phyloP scores from a whole-genome alignment of 2,888 invertebrate genomes.

The Stictocephala bisonia region DNA sequence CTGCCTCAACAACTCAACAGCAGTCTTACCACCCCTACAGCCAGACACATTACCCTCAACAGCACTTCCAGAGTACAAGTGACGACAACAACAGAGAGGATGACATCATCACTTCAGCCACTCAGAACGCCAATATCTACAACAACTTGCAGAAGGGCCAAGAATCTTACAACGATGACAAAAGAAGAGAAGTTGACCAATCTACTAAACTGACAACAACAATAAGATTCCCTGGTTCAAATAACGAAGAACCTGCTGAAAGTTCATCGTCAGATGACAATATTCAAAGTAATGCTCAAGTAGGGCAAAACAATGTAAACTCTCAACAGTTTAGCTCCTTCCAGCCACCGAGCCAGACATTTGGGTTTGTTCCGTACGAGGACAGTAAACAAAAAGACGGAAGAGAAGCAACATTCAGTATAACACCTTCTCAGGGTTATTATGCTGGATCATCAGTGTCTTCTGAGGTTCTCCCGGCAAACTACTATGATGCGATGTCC shows the following conservation, averaged over 20 bases:
- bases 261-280: neutral
- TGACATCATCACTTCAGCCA: conserved; percentile 44
- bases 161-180: conserved; percentile 12
- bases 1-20: conserved; percentile 42
- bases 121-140: conserved; percentile 36
- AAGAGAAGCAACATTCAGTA: conserved; percentile 31
- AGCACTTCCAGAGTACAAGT: conserved; percentile 30
- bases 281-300: neutral
- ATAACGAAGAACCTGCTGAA: neutral
- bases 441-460: conserved; percentile 39
- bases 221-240: conserved; percentile 31
- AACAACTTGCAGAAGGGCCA: conserved; percentile 25
- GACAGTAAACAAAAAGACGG: conserved; percentile 26
- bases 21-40: conserved; percentile 30
- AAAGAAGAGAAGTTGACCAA: conserved; percentile 29
- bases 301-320: neutral
- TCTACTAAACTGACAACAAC: conserved; percentile 34
- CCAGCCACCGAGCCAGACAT: conserved; percentile 56
- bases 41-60: conserved; percentile 7
- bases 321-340: conserved; percentile 44
- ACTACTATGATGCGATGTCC: conserved; percentile 44
- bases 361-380: conserved; percentile 55
- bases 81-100: conserved; percentile 3
- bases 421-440: conserved; percentile 42
- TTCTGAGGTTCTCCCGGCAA: conserved; percentile 39